phyloP scores from a whole-genome alignment of 1,140 invertebrate species.

The Trichonephila clavata region DNA sequence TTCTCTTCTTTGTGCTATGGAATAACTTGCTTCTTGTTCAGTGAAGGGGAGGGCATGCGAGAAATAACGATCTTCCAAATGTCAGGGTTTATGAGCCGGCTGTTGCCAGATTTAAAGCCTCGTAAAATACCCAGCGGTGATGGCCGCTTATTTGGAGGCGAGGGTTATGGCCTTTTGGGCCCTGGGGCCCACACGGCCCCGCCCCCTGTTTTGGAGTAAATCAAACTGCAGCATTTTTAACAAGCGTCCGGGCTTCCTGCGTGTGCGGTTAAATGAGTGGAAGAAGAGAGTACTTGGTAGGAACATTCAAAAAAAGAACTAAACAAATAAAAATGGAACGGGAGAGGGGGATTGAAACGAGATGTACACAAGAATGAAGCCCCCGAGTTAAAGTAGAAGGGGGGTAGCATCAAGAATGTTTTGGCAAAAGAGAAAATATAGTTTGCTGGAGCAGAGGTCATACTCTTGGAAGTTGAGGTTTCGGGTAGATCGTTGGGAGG shows the following conservation, averaged over 20 bases:
- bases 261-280: not conserved
- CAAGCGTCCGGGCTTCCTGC: not conserved
- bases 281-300: not conserved
- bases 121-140: slow-evolving; percentile 28
- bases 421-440: slow-evolving; percentile 34
- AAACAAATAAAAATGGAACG: not conserved
- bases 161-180: slow-evolving; percentile 10
- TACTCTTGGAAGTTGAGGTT: not conserved
- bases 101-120: slow-evolving; percentile 48
- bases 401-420: slow-evolving; percentile 15
- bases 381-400: not conserved
- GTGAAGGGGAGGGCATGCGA: not conserved
- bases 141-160: slow-evolving; percentile 12
- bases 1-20: not conserved
- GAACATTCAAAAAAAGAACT: not conserved
- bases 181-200: not conserved
- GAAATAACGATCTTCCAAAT: slow-evolving; percentile 31
- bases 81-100: slow-evolving; percentile 53
- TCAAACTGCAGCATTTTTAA: slow-evolving; percentile 20
- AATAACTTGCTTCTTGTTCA: not conserved
- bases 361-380: not conserved
- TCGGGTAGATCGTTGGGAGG: not conserved
- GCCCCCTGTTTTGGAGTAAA: slow-evolving; percentile 38
- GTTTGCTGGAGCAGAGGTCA: slow-evolving; percentile 35
- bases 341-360: not conserved